Conservation (phyloP, 2,113 vertebrate genomes). For the human (Homo sapiens) region GRCh38 chr13:79605001-79605500, state of each 20-base stretch:
- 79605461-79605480: not conserved
- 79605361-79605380: not conserved
- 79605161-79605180: conserved; percentile 74
- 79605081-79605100: conserved; percentile 77
- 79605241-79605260: not conserved
- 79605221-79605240: conserved; percentile 13
- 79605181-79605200: conserved; percentile 61
- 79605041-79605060: conserved; percentile 73
- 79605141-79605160: conserved; percentile 75
- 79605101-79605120: conserved; percentile 79
- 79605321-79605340: conserved; percentile 48
- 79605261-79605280: not conserved
- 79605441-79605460: not conserved
- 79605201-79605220: conserved; percentile 11
- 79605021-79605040: conserved; percentile 71
- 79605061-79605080: conserved; percentile 72
- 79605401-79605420: not conserved
- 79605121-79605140: conserved; percentile 74
- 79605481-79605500: not conserved
- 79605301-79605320: conserved; percentile 64
- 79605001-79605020: conserved; percentile 56
- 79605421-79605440: not conserved
- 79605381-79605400: not conserved
- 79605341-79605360: conserved; percentile 3
- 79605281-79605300: conserved; percentile 52